Evolutionary conservation across 2,888 invertebrate species (phyloP), one percentile per base, ranked within the genome.

Genomic region (Drosophila tanythrix): DNA sequence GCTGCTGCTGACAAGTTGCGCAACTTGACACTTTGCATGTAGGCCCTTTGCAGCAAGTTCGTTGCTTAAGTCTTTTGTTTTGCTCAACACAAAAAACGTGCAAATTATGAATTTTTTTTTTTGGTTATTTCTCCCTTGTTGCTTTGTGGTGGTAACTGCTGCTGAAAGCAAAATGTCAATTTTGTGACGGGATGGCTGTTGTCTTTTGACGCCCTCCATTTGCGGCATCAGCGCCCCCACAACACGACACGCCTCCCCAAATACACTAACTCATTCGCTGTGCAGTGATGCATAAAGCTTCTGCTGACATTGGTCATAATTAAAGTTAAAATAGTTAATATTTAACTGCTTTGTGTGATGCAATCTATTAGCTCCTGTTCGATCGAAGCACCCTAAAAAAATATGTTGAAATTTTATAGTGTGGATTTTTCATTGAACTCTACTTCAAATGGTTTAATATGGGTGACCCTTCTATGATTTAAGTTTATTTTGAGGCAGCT

Each of bases 21-120:
- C 90, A 88, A 88, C 83, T 88, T 89, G 90, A 90, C 90, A 90
- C 87, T 89, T 84, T 82, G 88, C 83, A 82, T 83, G 69, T 79
- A 53, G 69, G 90, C 87, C 87, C 90, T 90, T 90, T 76, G 59
- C 76, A 69, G 82, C 88, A 76, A 87, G 89, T 89, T 86, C 72
- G 89, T 89, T 86, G 81, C 85, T 53, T 83, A 86, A 86, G 85
- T 86, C 85, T 86, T 90, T 86, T 89, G 90, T 86, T 86, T 88
- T 71, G 62, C 66, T 56, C 86, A 76, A 89, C 90, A 90, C 83
- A 77, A 74, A 83, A 90, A 90, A 85, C 90, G 90, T 88, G 90
- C 90, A 86, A 90, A 86, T 87, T 86, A 86, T 86, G 85, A 86
- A 77, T 83, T 86, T 80, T 71, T 69, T 38, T 46, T 48, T 50